Evolutionary conservation across 2,888 invertebrate species (phyloP).

Genomic region (Eupsilia transversa): DNA sequence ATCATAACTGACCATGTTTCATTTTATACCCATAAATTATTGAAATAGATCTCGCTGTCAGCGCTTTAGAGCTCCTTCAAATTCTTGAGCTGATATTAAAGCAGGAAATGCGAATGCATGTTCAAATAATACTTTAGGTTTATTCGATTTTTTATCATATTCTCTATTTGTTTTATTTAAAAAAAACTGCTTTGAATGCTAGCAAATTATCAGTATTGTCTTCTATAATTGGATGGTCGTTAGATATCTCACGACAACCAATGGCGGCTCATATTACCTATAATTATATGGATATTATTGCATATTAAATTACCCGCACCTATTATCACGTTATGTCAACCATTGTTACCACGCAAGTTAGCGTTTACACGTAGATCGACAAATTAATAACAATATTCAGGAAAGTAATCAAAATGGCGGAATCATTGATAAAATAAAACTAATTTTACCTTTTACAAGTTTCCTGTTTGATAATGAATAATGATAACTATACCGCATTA

Average conservation of each 20-base stretch:
- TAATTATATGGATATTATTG: conserved; percentile 49
- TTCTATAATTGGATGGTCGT: conserved; percentile 30
- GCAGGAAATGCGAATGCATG: neutral
- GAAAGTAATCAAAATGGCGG: conserved; percentile 12
- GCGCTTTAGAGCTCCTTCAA: conserved; percentile 10
- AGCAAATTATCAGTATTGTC: conserved; percentile 40
- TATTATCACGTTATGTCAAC: conserved; percentile 25
- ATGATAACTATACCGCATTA: conserved; percentile 42
- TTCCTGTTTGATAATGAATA: conserved; percentile 36
- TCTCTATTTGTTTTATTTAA: neutral
- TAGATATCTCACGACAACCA: conserved; percentile 31
- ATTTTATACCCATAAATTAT: conserved; percentile 64
- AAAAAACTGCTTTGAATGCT: conserved; percentile 8
- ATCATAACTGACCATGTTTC: conserved; percentile 65
- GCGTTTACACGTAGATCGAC: conserved; percentile 11
- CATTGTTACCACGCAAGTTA: conserved; percentile 17
- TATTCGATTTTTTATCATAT: conserved; percentile 2
- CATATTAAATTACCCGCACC: conserved; percentile 45
- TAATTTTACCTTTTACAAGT: conserved; percentile 8
- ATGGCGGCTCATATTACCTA: conserved; percentile 21
- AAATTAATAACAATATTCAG: conserved; percentile 21
- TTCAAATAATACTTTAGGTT: neutral
- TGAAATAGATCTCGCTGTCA: conserved; percentile 48
- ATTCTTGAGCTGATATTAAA: neutral
- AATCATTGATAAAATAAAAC: conserved; percentile 27